Conservation (phyloP, 2,888 invertebrate species). For the Leptopterna dolabrata region DNA sequence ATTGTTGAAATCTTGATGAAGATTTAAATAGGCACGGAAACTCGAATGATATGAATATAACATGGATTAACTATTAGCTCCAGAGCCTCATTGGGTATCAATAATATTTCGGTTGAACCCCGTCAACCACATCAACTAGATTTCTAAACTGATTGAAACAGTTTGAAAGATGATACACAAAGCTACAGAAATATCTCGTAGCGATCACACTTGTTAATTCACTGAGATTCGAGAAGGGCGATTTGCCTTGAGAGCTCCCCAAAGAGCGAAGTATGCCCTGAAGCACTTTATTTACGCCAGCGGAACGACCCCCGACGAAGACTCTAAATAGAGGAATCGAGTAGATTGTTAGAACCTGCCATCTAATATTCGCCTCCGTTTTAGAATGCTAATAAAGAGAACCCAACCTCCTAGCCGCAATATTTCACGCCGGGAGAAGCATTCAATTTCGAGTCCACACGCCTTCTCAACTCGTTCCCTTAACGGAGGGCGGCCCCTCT, state of each 20-base stretch:
- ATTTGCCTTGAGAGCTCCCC: neutral
- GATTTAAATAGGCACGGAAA: too few relatives aligned
- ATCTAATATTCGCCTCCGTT: conserved; percentile 51
- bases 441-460: conserved; percentile 39
- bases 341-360: conserved; percentile 27
- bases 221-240: neutral
- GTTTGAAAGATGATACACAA: too few relatives aligned
- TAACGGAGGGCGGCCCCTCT: neutral
- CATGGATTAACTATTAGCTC: too few relatives aligned
- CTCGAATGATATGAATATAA: too few relatives aligned
- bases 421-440: conserved; percentile 46
- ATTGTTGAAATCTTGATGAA: too few relatives aligned
- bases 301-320: neutral
- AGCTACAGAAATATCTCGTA: too few relatives aligned
- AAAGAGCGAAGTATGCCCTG: neutral
- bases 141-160: too few relatives aligned
- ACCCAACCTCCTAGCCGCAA: conserved; percentile 25
- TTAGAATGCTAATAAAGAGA: conserved; percentile 53
- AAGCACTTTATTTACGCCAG: neutral
- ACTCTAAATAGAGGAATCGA: conserved; percentile 19
- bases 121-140: too few relatives aligned
- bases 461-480: neutral
- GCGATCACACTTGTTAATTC: too few relatives aligned
- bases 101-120: too few relatives aligned
- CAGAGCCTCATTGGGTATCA: too few relatives aligned